Evolutionary conservation across 2,797 vertebrate species (phyloP), one percentile per base, ranked within the genome.

Genomic region (Zenarchopterus dispar): DNA sequence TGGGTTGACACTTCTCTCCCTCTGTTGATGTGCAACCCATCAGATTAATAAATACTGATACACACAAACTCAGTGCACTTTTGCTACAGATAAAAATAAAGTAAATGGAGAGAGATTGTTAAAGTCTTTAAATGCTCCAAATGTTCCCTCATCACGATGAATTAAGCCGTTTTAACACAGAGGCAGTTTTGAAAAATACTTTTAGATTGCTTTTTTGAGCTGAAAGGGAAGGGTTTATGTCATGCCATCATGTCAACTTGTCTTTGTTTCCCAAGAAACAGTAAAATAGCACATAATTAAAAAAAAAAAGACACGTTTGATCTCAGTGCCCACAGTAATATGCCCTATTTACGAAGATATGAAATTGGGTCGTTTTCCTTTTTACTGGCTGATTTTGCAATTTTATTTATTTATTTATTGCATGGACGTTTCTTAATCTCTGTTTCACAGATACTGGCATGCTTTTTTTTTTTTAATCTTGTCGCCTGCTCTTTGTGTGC

Each of bases 311-410:
- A 21, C 59, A 80, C 56, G 47, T 87, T 84, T 88, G 78, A 83
- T 89, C 67, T 68, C 0, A 45, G 49, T 19, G 72, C 72, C 73
- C 75, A 45, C 48, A 62, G 73, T 72, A 52, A 73, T 74, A 70
- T 51, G 65, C 75, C 62, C 73, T 74, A 68, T 70, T 88, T 87
- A 80, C 67, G 51, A 64, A 79, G 81, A 76, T 67, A 56, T 55
- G 67, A 74, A 78, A 77, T 66, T 63, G 62, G 81, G 73, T 75
- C 28, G 5, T 28, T 36, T 58, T 42, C 21, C 71, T 77, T 55
- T 73, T 69, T 56, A 56, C 55, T 75, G 69, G 59, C 74, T 28
- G 28, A 28, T 3, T 28, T 28, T 10, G 5, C 11, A 36, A 5
- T 39, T 39, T 39, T 39, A 15, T 39, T 39, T 39, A 15, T 36